Evolutionary conservation across 92 coral and sea anemone species (phyloP).

Genomic region (Palythoa grandiflora): DNA sequence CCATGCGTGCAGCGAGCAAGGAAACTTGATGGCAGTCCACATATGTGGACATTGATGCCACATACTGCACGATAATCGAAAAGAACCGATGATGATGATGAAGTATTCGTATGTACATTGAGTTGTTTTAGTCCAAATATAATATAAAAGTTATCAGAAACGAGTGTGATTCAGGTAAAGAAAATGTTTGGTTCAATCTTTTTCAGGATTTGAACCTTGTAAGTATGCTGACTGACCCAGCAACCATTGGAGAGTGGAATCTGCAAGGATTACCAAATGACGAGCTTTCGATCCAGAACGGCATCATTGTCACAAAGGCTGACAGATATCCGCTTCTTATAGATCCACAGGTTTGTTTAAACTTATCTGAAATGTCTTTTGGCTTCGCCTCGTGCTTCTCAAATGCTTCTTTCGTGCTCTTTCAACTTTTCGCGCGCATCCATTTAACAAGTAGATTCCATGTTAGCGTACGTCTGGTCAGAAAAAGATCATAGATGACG

Average conservation of each 20-base stretch:
- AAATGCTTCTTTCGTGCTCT: too few relatives aligned
- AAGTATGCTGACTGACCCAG: conserved; percentile 95
- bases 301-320: conserved; percentile 98
- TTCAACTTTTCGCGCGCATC: too few relatives aligned
- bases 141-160: not conserved
- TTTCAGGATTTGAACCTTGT: conserved; percentile 89
- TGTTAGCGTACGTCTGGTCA: too few relatives aligned
- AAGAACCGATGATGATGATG: too few relatives aligned
- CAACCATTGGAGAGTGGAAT: conserved; percentile 99
- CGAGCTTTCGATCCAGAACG: conserved; percentile 95
- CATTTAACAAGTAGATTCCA: too few relatives aligned
- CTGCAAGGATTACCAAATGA: conserved; percentile 98
- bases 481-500: too few relatives aligned
- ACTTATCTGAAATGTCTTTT: not conserved
- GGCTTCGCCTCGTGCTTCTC: too few relatives aligned
- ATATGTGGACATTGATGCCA: too few relatives aligned
- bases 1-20: too few relatives aligned
- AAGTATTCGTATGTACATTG: too few relatives aligned
- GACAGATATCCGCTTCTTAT: conserved; percentile 92
- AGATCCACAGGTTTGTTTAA: conserved; percentile 87
- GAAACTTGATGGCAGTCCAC: too few relatives aligned
- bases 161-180: not conserved
- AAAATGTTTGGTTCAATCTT: not conserved
- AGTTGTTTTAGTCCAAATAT: not conserved
- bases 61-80: too few relatives aligned